phyloP scores from a whole-genome alignment of 2,113 vertebrate genomes.

The Festucalex cinctus region DNA sequence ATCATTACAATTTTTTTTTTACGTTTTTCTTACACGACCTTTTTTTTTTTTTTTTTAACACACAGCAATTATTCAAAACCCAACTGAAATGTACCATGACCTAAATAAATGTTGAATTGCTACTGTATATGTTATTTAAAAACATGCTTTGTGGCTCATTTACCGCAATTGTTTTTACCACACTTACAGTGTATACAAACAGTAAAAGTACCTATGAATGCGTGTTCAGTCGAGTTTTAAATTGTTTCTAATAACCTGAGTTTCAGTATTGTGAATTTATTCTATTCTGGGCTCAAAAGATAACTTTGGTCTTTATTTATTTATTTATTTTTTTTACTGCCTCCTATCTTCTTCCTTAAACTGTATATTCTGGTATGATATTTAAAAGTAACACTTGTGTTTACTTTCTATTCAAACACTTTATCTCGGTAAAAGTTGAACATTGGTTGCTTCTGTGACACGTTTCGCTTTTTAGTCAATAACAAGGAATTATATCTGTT shows the following conservation, averaged over 20 bases:
- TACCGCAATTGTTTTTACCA: neutral
- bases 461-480: neutral
- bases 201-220: conserved; percentile 1
- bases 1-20: too few relatives aligned
- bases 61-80: neutral
- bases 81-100: neutral
- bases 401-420: neutral
- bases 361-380: neutral
- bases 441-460: neutral
- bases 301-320: neutral
- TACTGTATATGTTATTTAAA: neutral
- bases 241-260: conserved; percentile 30
- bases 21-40: neutral
- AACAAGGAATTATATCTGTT: neutral
- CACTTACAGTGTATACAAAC: conserved; percentile 2
- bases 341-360: neutral
- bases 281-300: neutral
- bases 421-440: neutral
- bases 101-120: neutral
- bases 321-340: conserved; percentile 9
- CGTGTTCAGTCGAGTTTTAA: conserved; percentile 8
- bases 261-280: neutral
- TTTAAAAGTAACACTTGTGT: neutral
- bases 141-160: conserved; percentile 11
- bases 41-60: neutral